Percentiles rank a stretch among this genome's conserved stretches.
Evolutionary conservation across 2,113 vertebrate genomes (phyloP).

Genomic region (Cacatua alba): DNA sequence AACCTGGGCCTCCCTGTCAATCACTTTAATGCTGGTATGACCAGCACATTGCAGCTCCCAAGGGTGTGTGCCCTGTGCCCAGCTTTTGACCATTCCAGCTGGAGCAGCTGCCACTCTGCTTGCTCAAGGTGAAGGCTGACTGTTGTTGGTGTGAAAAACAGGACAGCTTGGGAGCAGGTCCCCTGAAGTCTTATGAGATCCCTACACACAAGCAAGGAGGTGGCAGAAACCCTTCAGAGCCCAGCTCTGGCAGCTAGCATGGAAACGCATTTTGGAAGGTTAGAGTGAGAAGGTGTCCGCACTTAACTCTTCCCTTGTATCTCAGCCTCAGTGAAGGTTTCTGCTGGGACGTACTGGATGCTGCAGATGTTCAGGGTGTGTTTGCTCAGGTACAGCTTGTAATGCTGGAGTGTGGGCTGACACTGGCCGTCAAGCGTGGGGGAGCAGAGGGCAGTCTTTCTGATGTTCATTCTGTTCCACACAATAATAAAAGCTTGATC

Average conservation of each 20-base stretch:
- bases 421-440: rapidly evolving
- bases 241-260: neutral
- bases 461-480: neutral
- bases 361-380: rapidly evolving
- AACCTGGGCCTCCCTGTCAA: rapidly evolving
- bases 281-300: rapidly evolving
- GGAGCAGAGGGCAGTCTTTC: neutral
- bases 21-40: rapidly evolving
- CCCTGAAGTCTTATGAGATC: rapidly evolving
- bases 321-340: rapidly evolving
- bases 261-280: neutral
- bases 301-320: neutral
- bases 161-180: neutral
- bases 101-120: rapidly evolving
- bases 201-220: rapidly evolving
- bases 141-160: too few relatives aligned
- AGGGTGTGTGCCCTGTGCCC: rapidly evolving
- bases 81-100: rapidly evolving
- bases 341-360: neutral
- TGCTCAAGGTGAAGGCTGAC: neutral
- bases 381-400: neutral
- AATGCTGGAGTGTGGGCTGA: rapidly evolving
- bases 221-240: neutral
- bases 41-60: neutral
- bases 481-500: neutral